Conservation (phyloP, 1,140 invertebrate genomes). For the Phortica variegata region DNA sequence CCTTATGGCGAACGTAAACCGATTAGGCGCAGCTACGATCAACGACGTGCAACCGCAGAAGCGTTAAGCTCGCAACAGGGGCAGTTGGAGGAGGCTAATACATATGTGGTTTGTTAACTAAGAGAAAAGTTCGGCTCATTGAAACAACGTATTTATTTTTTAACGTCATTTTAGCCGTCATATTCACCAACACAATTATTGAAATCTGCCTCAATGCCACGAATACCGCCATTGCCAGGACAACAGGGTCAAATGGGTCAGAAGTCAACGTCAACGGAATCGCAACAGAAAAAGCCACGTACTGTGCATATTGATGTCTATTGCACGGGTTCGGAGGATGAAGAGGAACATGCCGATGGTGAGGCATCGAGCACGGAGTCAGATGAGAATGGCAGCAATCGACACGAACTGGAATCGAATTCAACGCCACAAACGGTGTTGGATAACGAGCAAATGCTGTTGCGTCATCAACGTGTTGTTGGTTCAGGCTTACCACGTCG, state of each 20-base stretch:
- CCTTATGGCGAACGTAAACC: too few species aligned
- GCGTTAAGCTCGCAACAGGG: constrained; percentile 32
- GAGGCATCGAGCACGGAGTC: constrained; percentile 58
- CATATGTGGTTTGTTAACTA: constrained; percentile 38
- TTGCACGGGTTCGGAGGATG: constrained; percentile 71
- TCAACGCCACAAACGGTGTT: constrained; percentile 67
- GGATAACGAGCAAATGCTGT: constrained; percentile 63
- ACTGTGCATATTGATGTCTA: constrained; percentile 79
- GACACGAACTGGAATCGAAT: constrained; percentile 46
- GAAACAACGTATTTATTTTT: too few species aligned
- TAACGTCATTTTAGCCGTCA: constrained; percentile 19
- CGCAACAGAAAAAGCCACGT: constrained; percentile 63
- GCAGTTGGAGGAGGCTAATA: constrained; percentile 48
- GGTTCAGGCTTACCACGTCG: constrained; percentile 58
- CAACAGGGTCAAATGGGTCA: constrained; percentile 11
- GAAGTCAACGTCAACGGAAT: constrained; percentile 13
- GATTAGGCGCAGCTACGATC: constrained; percentile 25
- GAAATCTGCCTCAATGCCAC: constrained; percentile 46
- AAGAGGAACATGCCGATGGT: constrained; percentile 62
- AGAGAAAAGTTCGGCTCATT: not conserved
- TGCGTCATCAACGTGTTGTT: constrained; percentile 62
- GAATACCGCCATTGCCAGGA: constrained; percentile 31
- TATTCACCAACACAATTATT: constrained; percentile 37
- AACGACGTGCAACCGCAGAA: constrained; percentile 46
- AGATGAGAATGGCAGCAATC: constrained; percentile 26